Conservation (phyloP, 2,888 invertebrate species). For the Protonemura montana region DNA sequence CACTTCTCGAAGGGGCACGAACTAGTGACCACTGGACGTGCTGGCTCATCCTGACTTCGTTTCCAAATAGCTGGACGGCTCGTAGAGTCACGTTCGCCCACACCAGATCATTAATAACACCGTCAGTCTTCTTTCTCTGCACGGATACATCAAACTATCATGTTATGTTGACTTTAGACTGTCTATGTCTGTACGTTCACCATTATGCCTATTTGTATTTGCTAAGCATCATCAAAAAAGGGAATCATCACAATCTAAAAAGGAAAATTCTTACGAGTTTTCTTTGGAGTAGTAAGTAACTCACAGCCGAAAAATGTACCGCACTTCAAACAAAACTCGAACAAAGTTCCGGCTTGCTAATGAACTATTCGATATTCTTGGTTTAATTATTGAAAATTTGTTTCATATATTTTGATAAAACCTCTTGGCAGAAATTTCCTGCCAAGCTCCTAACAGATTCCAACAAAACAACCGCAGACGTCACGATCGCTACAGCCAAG, state of each 20-base stretch:
- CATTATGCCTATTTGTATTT: not conserved
- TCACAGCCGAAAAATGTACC: not conserved
- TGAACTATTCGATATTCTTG: not conserved
- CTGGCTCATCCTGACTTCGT: not conserved
- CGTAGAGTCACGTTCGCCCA: not conserved
- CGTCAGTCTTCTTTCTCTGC: not conserved
- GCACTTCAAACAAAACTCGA: not conserved
- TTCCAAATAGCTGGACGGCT: not conserved
- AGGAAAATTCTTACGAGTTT: not conserved
- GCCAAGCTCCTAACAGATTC: not conserved
- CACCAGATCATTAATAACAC: slow-evolving; percentile 9
- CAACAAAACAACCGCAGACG: not conserved
- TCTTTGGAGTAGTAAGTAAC: not conserved
- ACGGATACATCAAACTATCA: not conserved
- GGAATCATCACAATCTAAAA: not conserved
- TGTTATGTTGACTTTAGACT: not conserved
- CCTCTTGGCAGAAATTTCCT: not conserved
- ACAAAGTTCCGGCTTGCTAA: not conserved
- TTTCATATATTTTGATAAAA: too few relatives aligned
- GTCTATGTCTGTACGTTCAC: not conserved
- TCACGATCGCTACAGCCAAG: not conserved
- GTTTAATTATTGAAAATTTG: not conserved
- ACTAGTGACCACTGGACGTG: slow-evolving; percentile 20
- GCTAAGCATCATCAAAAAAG: not conserved
- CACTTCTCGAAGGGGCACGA: not conserved